These are phyloP conservation scores for Eupithecia exiguata DNA, from an alignment of 2,888 invertebrate genomes.

Conservation along the genomic window DNA sequence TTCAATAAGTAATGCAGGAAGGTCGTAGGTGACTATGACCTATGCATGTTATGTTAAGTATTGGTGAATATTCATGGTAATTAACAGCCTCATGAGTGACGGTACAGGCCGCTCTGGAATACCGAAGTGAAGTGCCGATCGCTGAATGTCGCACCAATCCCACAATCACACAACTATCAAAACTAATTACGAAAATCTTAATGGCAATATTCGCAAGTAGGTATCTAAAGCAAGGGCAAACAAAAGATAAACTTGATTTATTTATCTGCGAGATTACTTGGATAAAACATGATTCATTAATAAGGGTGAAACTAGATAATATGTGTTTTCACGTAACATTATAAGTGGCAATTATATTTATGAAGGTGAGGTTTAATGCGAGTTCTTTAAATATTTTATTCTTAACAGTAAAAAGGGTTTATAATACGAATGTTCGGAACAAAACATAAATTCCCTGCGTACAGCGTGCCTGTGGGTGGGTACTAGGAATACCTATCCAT, in stretches of 20 bases:
- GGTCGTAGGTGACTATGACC: not conserved
- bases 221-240: constrained; percentile 29
- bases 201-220: constrained; percentile 39
- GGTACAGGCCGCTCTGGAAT: not conserved
- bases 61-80: not conserved
- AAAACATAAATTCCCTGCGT: not conserved
- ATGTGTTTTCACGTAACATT: not conserved
- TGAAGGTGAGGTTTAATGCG: not conserved
- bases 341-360: constrained; percentile 3
- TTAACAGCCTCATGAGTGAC: too few species aligned
- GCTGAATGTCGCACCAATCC: constrained; percentile 24
- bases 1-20: not conserved
- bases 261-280: constrained; percentile 28
- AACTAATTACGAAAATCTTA: constrained; percentile 39
- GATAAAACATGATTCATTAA: constrained; percentile 21
- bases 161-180: constrained; percentile 33
- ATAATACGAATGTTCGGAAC: not conserved
- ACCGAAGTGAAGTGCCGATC: not conserved
- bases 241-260: constrained; percentile 37
- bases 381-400: not conserved
- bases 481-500: not conserved
- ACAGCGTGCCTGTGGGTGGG: not conserved
- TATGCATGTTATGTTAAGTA: not conserved
- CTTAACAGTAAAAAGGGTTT: not conserved
- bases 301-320: constrained; percentile 16